A percentile compares a stretch with the other conserved stretches of the same genome.
phyloP scores from a whole-genome alignment of 2,113 vertebrate genomes.

The Rhynchomys soricoides region DNA sequence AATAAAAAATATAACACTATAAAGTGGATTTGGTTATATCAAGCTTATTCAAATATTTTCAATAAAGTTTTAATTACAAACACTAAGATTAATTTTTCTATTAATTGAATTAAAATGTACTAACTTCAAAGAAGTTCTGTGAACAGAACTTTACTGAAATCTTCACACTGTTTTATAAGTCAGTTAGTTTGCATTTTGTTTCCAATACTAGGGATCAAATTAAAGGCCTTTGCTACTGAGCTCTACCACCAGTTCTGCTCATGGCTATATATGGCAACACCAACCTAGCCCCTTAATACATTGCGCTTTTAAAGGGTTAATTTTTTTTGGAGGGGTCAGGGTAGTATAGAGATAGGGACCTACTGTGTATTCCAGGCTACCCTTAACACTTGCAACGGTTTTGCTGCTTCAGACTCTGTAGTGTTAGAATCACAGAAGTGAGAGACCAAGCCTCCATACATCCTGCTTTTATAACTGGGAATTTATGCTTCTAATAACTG shows the following conservation, averaged over 20 bases:
- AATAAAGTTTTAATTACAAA: constrained; percentile 20
- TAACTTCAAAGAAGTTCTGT: constrained; percentile 31
- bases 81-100: not conserved
- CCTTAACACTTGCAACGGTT: not conserved
- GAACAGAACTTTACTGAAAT: not conserved
- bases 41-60: not conserved
- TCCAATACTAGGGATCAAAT: not conserved
- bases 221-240: not conserved
- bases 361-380: not conserved
- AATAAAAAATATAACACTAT: not conserved
- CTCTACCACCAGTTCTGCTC: not conserved
- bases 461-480: not conserved
- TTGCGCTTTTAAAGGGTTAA: not conserved
- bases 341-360: not conserved
- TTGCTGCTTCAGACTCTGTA: not conserved
- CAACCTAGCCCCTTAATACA: no score
- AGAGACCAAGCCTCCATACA: not conserved
- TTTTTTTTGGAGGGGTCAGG: not conserved
- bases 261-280: not conserved
- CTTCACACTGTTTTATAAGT: constrained; percentile 8
- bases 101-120: constrained; percentile 13
- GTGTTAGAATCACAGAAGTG: not conserved
- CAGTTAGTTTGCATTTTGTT: not conserved
- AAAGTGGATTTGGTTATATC: constrained; percentile 1
- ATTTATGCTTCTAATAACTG: not conserved